phyloP scores from a whole-genome alignment of 2,797 vertebrate species.

The Nasua narica region DNA sequence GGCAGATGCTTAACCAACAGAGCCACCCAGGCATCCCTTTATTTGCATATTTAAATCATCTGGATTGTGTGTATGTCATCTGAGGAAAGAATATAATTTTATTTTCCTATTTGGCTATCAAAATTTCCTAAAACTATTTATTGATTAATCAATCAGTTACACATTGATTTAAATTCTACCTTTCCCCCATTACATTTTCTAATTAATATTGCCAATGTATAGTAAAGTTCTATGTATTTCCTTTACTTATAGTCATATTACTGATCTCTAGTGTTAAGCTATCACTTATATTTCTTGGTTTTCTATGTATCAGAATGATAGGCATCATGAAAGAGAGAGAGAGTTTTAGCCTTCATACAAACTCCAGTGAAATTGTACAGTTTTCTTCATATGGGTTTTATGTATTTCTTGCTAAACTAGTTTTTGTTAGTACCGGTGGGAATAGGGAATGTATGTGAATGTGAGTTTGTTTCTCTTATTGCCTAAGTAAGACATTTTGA shows the following conservation, averaged over 20 bases:
- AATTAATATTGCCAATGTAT: neutral
- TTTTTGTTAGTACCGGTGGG: neutral
- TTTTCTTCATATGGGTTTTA: neutral
- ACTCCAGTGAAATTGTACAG: neutral
- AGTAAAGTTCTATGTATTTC: conserved; percentile 3
- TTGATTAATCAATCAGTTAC: neutral
- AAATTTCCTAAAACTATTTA: neutral
- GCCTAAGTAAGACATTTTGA: neutral
- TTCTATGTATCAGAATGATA: neutral
- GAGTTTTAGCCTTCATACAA: neutral
- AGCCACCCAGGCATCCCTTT: neutral
- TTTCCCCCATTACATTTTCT: neutral
- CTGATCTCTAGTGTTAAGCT: neutral
- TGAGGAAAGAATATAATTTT: neutral
- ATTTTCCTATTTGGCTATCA: neutral
- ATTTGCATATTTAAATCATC: neutral
- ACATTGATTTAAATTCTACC: neutral
- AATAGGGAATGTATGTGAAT: neutral
- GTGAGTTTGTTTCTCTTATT: neutral
- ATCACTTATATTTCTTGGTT: neutral
- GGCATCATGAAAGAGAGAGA: neutral
- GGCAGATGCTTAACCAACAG: neutral
- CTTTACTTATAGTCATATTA: neutral
- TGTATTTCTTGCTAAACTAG: neutral
- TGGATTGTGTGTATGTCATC: neutral